These are phyloP conservation scores for Toxotes lorentzi DNA, from an alignment of 2,797 vertebrate species.

Conservation along the genomic window DNA sequence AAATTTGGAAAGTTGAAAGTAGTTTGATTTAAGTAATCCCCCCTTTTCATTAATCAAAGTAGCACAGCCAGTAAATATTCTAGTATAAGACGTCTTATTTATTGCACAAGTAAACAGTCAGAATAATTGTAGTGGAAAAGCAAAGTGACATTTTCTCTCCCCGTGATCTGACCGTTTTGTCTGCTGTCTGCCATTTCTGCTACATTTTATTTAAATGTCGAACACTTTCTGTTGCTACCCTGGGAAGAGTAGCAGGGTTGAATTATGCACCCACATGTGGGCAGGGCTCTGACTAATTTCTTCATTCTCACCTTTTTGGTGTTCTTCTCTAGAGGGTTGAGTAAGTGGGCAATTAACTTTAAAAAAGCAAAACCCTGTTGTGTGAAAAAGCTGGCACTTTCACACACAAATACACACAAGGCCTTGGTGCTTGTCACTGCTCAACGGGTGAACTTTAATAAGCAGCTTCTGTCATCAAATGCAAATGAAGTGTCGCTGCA, in stretches of 20 bases:
- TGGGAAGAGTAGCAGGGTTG: slow-evolving; percentile 40
- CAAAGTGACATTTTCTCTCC: not conserved
- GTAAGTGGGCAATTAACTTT: slow-evolving; percentile 67
- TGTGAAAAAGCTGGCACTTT: slow-evolving; percentile 40
- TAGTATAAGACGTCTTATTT: not conserved
- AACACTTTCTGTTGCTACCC: slow-evolving; percentile 28
- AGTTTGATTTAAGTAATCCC: slow-evolving; percentile 1
- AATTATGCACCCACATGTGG: slow-evolving; percentile 35
- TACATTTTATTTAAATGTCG: slow-evolving; percentile 11
- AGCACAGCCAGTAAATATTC: not conserved
- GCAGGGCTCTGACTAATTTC: slow-evolving; percentile 27
- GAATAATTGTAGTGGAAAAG: not conserved
- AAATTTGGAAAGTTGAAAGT: not conserved
- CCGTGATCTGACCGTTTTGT: not conserved
- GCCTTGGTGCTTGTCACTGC: not conserved
- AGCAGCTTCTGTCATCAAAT: slow-evolving; percentile 52
- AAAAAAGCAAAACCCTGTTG: slow-evolving; percentile 50
- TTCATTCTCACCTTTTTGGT: slow-evolving; percentile 48
- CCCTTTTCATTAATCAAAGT: not conserved
- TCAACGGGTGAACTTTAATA: slow-evolving; percentile 55
- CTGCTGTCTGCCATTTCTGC: slow-evolving; percentile 13
- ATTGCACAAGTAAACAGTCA: not conserved
- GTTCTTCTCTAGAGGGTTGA: slow-evolving; percentile 49
- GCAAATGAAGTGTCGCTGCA: slow-evolving; percentile 45
- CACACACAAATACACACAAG: slow-evolving; percentile 21